A percentile compares a stretch with the other conserved stretches of the same genome.
These are phyloP conservation scores for Mizuhopecten yessoensis DNA, from an alignment of 1,140 invertebrate genomes.

Conservation along the genomic window DNA sequence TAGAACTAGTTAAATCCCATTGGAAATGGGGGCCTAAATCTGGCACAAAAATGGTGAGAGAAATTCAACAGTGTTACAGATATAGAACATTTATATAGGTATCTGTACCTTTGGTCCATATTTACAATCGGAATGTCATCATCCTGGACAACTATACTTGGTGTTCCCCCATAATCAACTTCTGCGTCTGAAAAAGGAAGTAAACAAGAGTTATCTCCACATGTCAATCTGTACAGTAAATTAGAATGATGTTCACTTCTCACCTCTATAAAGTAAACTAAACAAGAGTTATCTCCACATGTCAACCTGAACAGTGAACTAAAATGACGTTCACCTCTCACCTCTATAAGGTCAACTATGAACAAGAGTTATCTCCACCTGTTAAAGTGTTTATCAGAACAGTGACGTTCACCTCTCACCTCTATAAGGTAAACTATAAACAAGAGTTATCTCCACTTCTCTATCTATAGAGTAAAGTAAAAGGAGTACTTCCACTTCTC, in stretches of 20 bases:
- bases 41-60: too few relatives aligned
- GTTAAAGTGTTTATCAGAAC: too few relatives aligned
- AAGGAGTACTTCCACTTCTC: background rate
- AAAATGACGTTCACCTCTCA: background rate
- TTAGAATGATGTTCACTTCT: background rate
- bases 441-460: background rate
- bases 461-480: too few relatives aligned
- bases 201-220: background rate
- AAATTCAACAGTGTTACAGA: too few relatives aligned
- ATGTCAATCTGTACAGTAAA: too few relatives aligned
- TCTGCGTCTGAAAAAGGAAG: background rate
- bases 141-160: background rate
- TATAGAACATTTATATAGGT: too few relatives aligned
- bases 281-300: background rate
- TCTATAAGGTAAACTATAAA: background rate
- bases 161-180: background rate
- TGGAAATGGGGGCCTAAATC: too few relatives aligned
- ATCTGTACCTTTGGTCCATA: background rate
- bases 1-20: too few relatives aligned
- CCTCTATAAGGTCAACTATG: background rate
- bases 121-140: background rate
- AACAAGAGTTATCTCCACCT: background rate
- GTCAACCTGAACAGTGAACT: too few relatives aligned
- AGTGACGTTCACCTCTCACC: too few relatives aligned
- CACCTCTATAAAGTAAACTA: background rate